These are phyloP conservation scores for Apteryx mantelli DNA, from an alignment of 2,113 vertebrate genomes.

Conservation along the genomic window DNA sequence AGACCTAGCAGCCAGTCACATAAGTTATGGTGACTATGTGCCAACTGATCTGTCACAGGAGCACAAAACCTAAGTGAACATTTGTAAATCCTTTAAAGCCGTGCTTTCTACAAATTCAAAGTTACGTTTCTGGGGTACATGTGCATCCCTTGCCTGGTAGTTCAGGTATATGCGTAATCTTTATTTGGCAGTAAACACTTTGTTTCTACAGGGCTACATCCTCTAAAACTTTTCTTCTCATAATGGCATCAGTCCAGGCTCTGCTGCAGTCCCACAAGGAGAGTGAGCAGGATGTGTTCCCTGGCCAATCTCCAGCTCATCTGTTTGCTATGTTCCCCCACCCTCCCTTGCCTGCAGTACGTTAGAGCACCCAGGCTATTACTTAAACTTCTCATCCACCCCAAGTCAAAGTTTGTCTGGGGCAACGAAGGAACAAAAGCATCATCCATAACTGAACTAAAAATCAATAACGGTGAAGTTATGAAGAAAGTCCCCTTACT, in stretches of 20 bases:
- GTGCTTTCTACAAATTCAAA: neutral
- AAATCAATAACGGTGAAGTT: neutral
- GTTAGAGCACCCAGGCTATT: neutral
- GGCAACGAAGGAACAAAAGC: neutral
- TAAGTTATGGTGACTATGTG: neutral
- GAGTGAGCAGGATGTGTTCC: neutral
- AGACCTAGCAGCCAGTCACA: neutral
- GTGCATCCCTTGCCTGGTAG: neutral
- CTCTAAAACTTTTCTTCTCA: neutral
- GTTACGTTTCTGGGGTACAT: neutral
- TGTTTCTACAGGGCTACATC: neutral
- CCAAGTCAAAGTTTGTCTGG: neutral
- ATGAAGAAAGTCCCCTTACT: neutral
- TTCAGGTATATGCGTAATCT: neutral
- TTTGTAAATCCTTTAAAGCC: neutral
- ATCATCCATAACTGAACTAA: neutral
- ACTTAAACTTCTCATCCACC: neutral
- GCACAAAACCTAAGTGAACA: neutral
- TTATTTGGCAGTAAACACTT: neutral
- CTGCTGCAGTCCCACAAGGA: slow-evolving; percentile 14
- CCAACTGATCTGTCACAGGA: neutral
- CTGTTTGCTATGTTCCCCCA: neutral
- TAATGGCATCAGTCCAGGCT: neutral
- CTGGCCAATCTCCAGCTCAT: slow-evolving; percentile 47
- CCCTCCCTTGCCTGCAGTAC: neutral